Conservation (phyloP, 2,797 vertebrate genomes). For the Podarcis siculus region DNA sequence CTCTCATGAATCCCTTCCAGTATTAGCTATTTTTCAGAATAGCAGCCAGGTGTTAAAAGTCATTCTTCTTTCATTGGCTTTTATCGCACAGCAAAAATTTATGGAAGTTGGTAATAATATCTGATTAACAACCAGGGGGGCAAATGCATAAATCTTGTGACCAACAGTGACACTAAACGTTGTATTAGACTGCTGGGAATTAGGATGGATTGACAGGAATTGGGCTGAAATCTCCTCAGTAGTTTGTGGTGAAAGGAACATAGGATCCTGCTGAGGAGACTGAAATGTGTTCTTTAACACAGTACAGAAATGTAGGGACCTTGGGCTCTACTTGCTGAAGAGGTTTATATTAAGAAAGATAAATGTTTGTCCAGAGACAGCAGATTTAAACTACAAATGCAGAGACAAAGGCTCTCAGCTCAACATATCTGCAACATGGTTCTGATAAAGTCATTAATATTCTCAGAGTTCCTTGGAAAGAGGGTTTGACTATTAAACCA, state of each 20-base stretch:
- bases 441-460: too few relatives aligned
- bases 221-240: too few relatives aligned
- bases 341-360: too few relatives aligned
- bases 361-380: too few relatives aligned
- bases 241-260: not conserved
- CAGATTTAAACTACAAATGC: not conserved
- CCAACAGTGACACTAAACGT: not conserved
- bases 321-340: too few relatives aligned
- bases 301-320: too few relatives aligned
- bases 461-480: too few relatives aligned
- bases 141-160: not conserved
- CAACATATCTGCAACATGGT: too few relatives aligned
- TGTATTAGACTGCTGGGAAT: not conserved
- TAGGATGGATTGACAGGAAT: not conserved
- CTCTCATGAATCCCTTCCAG: not conserved
- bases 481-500: too few relatives aligned
- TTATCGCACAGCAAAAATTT: not conserved
- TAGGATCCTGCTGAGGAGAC: not conserved
- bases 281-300: not conserved
- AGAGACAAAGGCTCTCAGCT: too few relatives aligned
- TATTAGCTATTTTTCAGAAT: not conserved
- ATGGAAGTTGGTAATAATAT: not conserved
- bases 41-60: not conserved
- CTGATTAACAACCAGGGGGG: constrained; percentile 5
- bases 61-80: not conserved